These are phyloP conservation scores for Ptychadena robeensis DNA, from an alignment of 2,797 vertebrate genomes.

Conservation along the genomic window DNA sequence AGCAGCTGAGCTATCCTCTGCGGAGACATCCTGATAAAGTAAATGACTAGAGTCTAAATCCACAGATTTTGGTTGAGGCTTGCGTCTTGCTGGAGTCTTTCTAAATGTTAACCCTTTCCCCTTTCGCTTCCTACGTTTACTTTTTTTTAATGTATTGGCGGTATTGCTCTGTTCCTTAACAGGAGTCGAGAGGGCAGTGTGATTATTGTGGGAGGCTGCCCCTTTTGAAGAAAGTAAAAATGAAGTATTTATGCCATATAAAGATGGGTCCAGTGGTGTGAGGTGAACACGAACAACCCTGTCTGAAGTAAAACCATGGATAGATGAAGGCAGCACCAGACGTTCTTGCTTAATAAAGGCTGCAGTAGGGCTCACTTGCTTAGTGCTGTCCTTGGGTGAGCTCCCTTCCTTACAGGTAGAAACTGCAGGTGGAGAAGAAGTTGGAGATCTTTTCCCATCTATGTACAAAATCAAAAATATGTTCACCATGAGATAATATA, in stretches of 20 bases:
- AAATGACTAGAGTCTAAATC: not conserved
- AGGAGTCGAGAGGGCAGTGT: not conserved
- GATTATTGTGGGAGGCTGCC: not conserved
- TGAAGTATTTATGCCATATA: constrained; percentile 26
- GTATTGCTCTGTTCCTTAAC: not conserved
- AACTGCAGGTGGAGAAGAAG: not conserved
- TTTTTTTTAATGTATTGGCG: not conserved
- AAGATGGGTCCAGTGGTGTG: constrained; percentile 37
- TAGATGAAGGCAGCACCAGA: not conserved
- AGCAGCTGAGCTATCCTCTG: not conserved
- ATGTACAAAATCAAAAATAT: not conserved
- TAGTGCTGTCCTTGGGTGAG: not conserved
- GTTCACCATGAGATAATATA: too few species aligned
- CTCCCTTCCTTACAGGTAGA: not conserved
- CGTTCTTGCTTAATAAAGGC: not conserved
- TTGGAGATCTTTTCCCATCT: not conserved
- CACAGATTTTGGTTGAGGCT: not conserved
- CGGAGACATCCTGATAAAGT: not conserved
- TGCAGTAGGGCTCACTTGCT: not conserved
- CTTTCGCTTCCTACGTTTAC: not conserved
- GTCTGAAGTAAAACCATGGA: constrained; percentile 32
- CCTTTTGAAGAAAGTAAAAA: not conserved
- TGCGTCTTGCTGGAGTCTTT: not conserved
- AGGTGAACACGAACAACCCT: constrained; percentile 52
- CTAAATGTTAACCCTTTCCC: not conserved